Conservation (phyloP, 2,113 vertebrate genomes). For the Ptychochromis oligacanthus region DNA sequence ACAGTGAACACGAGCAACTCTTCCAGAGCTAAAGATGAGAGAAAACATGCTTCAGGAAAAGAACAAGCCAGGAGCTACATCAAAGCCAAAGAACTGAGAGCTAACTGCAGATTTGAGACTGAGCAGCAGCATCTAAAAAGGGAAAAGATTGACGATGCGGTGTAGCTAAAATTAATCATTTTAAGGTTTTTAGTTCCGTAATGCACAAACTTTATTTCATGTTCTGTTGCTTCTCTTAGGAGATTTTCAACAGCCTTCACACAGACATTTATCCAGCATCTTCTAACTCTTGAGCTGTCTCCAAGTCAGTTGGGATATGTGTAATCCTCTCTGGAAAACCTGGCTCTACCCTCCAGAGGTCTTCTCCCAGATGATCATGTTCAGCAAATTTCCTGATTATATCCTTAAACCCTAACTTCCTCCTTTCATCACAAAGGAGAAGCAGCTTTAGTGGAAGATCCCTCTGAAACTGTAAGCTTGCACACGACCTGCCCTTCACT, state of each 20-base stretch:
- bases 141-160: no score
- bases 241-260: background rate
- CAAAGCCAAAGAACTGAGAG: slow-evolving; percentile 12
- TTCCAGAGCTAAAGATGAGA: slow-evolving; percentile 13
- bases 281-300: background rate
- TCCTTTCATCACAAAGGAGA: background rate
- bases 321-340: background rate
- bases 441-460: background rate
- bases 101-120: background rate
- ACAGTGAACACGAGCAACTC: slow-evolving; percentile 38
- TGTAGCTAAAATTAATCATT: background rate
- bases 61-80: slow-evolving; percentile 28
- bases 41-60: slow-evolving; percentile 30
- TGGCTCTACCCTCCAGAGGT: background rate
- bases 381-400: background rate
- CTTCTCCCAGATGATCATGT: background rate
- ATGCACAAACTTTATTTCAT: background rate
- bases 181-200: background rate
- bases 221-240: background rate
- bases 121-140: background rate
- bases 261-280: background rate
- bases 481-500: background rate
- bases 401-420: background rate
- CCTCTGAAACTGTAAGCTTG: background rate
- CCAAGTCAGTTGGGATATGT: background rate